Percentiles rank a stretch among this genome's conserved stretches.
Evolutionary conservation across 2,888 invertebrate species (phyloP).

Genomic region (Chloroclysta siterata): DNA sequence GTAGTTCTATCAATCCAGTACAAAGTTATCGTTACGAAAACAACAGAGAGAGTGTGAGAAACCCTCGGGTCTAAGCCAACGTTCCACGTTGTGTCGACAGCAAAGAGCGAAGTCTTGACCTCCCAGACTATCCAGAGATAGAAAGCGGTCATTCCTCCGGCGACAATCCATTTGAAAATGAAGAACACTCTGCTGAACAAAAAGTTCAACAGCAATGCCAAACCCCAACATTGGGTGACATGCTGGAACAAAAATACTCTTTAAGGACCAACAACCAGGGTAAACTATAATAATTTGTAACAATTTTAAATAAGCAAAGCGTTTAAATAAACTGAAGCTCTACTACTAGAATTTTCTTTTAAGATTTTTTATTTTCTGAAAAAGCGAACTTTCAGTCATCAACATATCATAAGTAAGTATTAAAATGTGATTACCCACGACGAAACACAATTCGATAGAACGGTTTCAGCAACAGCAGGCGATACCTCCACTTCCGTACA

Average conservation of each 20-base stretch:
- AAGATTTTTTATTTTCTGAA: too few species aligned
- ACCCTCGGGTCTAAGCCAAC: constrained; percentile 87
- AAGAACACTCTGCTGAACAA: constrained; percentile 94
- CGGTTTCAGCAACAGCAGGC: constrained; percentile 51
- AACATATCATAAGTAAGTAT: too few species aligned
- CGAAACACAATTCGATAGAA: constrained; percentile 76
- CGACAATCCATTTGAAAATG: constrained; percentile 90
- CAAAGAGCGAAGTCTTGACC: constrained; percentile 82
- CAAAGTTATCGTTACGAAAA: constrained; percentile 90
- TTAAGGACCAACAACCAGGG: neutral
- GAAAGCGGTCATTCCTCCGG: constrained; percentile 85
- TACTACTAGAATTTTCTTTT: too few species aligned
- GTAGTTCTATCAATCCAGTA: constrained; percentile 95
- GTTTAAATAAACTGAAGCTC: too few species aligned
- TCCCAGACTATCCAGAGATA: constrained; percentile 89
- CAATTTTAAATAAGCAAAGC: too few species aligned
- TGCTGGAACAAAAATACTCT: constrained; percentile 84
- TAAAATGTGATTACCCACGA: constrained; percentile 71
- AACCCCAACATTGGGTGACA: constrained; percentile 88
- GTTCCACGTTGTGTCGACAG: constrained; percentile 88
- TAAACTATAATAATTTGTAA: neutral
- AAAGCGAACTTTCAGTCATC: too few species aligned
- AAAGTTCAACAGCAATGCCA: constrained; percentile 89
- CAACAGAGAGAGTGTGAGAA: constrained; percentile 90
- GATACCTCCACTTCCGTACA: constrained; percentile 63